Base-by-base conservation (phyloP, 1,140 invertebrate species). In the Orussus abietinus region DNA sequence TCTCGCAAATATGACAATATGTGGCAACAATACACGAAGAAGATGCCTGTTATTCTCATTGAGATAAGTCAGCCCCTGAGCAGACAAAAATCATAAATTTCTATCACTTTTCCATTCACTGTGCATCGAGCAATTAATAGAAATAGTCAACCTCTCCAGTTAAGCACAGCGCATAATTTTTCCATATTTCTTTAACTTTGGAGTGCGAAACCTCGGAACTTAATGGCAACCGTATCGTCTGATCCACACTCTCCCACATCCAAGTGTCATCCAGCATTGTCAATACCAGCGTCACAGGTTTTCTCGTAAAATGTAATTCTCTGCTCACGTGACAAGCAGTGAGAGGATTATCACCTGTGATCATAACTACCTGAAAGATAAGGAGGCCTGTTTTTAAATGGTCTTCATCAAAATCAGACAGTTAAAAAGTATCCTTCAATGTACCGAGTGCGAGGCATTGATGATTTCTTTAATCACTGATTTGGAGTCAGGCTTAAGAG, bases 291-390 rank as follows among this genome's bases (percentile, higher is more conserved):
- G 85, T 84, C 13, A 73, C 59, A 18, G 77, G 67, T 55, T 87
- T 87, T 51, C 82, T 84, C 0, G 86, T 90, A 62, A 99, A 97
- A 53, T 85, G 84, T 17, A 99, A 71, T 69, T 98, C 92, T 58
- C 86, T 86, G 3, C 95, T 95, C 4, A 99, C 96, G 70, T 99
- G 95, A 72, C 96, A 99, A 12, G 97, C 97, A 1, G 97, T 99
- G 21, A 99, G 71, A 5, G 96, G 93, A 79, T 97, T 99, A 68
- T 99, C 97, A 29, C 97, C 97, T 13, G 97, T 99, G 21, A 99
- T 99, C 95, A 99, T 99, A 2, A 90, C 83, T 11, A 95, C 90
- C 75, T 91, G 77, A 32, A 62, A 63, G 41, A 46, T 20, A 26
- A 37, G 37, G 10, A 41, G n/a, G 14, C 39, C 10, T 45, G 20